A percentile compares a stretch with the other conserved stretches of the same genome.
phyloP scores from a whole-genome alignment of 2,113 vertebrate genomes.

The Chamaetylas fuelleborni region DNA sequence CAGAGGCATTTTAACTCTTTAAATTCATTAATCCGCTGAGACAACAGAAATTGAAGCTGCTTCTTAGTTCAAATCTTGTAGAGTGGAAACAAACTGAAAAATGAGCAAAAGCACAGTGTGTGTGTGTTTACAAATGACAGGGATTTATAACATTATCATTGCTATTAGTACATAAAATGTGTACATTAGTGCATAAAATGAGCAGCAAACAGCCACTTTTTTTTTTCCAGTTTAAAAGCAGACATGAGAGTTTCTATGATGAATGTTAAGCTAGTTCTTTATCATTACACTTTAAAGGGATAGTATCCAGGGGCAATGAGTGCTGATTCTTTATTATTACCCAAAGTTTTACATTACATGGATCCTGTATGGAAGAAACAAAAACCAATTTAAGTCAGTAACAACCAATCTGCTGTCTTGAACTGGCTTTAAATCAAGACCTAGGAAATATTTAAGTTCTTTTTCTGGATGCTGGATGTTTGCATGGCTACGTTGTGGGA shows the following conservation, averaged over 20 bases:
- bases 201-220: conserved; percentile 21
- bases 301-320: conserved; percentile 57
- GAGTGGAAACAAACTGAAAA: conserved; percentile 58
- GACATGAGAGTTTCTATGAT: conserved; percentile 42
- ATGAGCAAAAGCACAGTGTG: conserved; percentile 77
- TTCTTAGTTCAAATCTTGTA: conserved; percentile 55
- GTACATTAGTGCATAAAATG: no score
- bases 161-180: background rate
- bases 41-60: conserved; percentile 50
- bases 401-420: background rate
- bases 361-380: background rate
- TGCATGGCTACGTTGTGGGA: conserved; percentile 49
- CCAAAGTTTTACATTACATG: conserved; percentile 29
- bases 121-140: conserved; percentile 68
- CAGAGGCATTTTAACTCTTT: conserved; percentile 49
- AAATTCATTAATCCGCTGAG: conserved; percentile 30
- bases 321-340: conserved; percentile 52
- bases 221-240: conserved; percentile 19
- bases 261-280: conserved; percentile 55
- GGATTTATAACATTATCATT: conserved; percentile 41
- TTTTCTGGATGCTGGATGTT: conserved; percentile 59
- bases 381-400: background rate
- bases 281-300: conserved; percentile 66
- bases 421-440: background rate
- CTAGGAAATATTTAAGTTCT: conserved; percentile 28